Evolutionary conservation across 2,888 invertebrate genomes (phyloP), one percentile per base, ranked within the genome.

Genomic region (Ormyrus rosae): DNA sequence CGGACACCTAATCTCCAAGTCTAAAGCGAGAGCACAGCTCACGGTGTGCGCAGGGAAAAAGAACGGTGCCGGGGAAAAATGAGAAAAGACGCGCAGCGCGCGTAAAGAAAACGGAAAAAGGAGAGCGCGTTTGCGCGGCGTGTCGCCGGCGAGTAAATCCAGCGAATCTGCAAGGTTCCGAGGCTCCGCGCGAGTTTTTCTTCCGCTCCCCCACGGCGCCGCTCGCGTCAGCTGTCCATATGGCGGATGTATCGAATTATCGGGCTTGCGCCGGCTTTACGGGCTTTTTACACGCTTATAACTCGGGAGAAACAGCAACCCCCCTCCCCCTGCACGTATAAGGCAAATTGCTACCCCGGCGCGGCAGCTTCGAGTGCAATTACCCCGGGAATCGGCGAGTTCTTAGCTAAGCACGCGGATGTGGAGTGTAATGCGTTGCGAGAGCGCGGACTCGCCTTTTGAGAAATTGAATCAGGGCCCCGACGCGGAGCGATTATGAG

Each of bases 201-300:
- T 34, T 34, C 34, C 34, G 34, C 34, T 34, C 34, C 34, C 34
- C 34, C 34, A 34, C 34, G 34, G 34, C 34, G 34, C 34, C 34
- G 34, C 34, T 34, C 34, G 34, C 72, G 61, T 78, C 71, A 61
- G 70, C 72, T 67, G 65, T 67, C 72, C 78, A 78, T 67, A 72
- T 78, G 78, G 80, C 71, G 75, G 80, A 80, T 60, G 76, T 80
- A 80, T 80, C 80, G 75, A 76, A 71, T 80, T 75, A 75, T 80
- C 79, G 69, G 79, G n/a, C 63, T 79, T 74, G 67, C 67, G 58
- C 60, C 45, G 65, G 51, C 53, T 78, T 72, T 78, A 78, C 78
- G 46, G 67, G 6, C 72, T 58, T 78, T 78, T 78, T 72, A 67
- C 64, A 51, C 65, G 61, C 55, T 19, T 11, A 34, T 34, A 34